Evolutionary conservation across 2,888 invertebrate genomes (phyloP), one percentile per base, ranked within the genome.

Genomic region (Conomelus anceps): DNA sequence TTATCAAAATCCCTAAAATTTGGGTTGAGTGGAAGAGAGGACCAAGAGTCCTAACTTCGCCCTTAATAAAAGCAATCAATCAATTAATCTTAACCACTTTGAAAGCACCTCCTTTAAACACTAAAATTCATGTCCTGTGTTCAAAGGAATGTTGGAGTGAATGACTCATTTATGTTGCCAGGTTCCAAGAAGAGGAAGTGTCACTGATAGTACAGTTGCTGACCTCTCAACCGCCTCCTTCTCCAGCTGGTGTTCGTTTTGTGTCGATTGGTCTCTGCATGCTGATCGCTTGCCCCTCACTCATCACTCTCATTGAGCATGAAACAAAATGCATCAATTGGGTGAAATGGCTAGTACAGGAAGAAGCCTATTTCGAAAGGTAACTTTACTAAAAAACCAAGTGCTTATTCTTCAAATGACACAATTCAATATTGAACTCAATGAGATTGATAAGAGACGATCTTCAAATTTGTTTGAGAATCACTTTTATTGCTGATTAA

Each of bases 181-280:
- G 96, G 92, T 97, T 97, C 92, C 97, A 97, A 92, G 99, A 99
- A 92, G 98, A 99, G 91, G 99, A 99, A 94, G 96, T 98, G 23
- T 95, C 95, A 89, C 95, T 96, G 87, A 94, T 99, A 29, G 95
- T 99, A 20, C 96, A 97, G 92, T 94, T 99, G 86, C 95, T 98
- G 22, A 98, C 98, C 0, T 97, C 97, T 29, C 97, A 97, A 92
- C 98, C 98, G 0, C 96, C 97, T 22, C 97, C 98, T 0, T 97
- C 97, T n/a, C 96, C 97, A 23, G 97, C 98, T 29, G 99, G 99
- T 13, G 98, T 98, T 9, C 94, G 98, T 92, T 98, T 99, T 93
- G 98, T 98, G 0, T 98, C 98, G 0, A 94, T 99, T 63, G 98
- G 98, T 22, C 95, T 99, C 0, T 98, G 98, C 92, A 98, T 98